Evolutionary conservation across 53 echinoderm and acorn worm species (phyloP).

Genomic region (Temnopleurus reevesii): DNA sequence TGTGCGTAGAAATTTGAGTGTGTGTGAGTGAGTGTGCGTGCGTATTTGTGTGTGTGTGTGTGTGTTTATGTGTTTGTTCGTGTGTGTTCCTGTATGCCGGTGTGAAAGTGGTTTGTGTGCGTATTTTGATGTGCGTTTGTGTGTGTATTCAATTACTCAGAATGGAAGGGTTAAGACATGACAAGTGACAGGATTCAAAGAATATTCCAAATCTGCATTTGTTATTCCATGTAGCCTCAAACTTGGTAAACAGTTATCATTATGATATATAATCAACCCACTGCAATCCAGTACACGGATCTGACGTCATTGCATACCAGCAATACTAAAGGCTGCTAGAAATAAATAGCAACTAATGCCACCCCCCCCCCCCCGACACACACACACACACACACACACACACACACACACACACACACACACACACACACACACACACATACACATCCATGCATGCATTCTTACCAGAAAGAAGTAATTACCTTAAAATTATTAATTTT

Average conservation of each 20-base stretch:
- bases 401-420: background rate
- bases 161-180: background rate
- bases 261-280: no score
- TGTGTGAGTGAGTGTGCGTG: slow-evolving; percentile 25
- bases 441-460: no score
- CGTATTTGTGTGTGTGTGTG: background rate
- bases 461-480: background rate
- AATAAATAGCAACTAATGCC: background rate
- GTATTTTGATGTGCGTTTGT: background rate
- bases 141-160: background rate
- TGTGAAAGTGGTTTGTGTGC: background rate
- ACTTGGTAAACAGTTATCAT: background rate
- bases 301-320: slow-evolving; percentile 9
- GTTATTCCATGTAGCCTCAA: background rate
- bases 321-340: background rate
- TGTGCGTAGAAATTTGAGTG: background rate
- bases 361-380: background rate
- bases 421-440: background rate
- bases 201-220: background rate
- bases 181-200: background rate
- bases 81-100: background rate
- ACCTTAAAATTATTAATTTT: no score
- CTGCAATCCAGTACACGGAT: background rate
- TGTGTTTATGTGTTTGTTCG: background rate
- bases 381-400: background rate